Conservation (phyloP, 2,113 vertebrate species). For the Noturus placidus region DNA sequence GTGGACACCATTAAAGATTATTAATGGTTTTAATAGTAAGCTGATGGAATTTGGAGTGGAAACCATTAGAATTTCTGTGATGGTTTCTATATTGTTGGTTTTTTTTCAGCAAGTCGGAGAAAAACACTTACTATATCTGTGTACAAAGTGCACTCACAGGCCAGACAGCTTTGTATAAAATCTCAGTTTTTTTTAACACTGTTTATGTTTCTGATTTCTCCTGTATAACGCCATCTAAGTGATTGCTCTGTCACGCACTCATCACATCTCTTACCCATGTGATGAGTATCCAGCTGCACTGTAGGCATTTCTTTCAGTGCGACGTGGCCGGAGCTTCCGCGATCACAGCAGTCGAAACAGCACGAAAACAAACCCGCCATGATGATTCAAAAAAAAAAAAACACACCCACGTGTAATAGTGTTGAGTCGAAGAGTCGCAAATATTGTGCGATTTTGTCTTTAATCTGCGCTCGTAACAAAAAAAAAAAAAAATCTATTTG, state of each 20-base stretch:
- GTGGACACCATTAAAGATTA: too few species aligned
- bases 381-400: neutral
- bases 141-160: neutral
- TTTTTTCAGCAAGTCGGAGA: too few species aligned
- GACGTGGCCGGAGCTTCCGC: conserved; percentile 83
- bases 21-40: too few species aligned
- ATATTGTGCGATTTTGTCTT: neutral
- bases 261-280: conserved; percentile 82
- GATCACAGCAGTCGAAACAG: conserved; percentile 86
- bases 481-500: neutral
- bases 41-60: too few species aligned
- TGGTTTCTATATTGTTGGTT: too few species aligned
- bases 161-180: neutral
- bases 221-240: neutral
- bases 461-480: neutral
- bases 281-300: conserved; percentile 90
- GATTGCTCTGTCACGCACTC: neutral
- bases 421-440: too few species aligned
- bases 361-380: conserved; percentile 86
- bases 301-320: conserved; percentile 96
- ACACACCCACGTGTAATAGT: neutral
- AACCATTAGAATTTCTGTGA: too few species aligned
- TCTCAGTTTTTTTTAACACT: neutral
- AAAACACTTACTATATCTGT: neutral
- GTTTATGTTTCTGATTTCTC: neutral